These are phyloP conservation scores for Panthera leo DNA, from an alignment of 2,113 vertebrate genomes.

Conservation along the genomic window DNA sequence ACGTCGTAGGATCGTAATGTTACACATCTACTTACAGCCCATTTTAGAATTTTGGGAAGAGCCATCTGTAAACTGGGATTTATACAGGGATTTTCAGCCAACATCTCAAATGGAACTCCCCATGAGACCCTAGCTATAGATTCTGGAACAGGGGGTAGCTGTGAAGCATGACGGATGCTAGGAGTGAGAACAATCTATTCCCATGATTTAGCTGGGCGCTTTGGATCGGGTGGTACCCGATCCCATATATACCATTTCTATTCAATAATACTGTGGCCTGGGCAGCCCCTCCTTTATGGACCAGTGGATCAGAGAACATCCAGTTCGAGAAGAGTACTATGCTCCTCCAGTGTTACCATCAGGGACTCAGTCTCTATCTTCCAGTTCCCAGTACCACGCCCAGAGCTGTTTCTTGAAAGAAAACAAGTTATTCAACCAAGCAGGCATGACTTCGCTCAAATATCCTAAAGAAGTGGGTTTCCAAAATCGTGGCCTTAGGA, in stretches of 20 bases:
- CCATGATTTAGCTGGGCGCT: not conserved
- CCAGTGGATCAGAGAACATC: not conserved
- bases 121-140: not conserved
- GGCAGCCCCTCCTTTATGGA: not conserved
- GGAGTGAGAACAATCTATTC: not conserved
- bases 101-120: not conserved
- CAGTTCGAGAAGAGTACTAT: not conserved
- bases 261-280: not conserved
- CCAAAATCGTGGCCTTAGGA: not conserved
- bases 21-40: not conserved
- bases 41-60: not conserved
- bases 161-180: not conserved
- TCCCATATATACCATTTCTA: not conserved
- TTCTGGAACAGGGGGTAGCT: not conserved
- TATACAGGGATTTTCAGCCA: not conserved
- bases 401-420: not conserved
- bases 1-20: not conserved
- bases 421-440: not conserved
- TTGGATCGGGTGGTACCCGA: not conserved
- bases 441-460: not conserved
- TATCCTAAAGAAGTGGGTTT: not conserved
- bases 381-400: not conserved
- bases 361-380: not conserved
- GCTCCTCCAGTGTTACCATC: rapidly evolving
- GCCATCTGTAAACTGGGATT: not conserved